phyloP scores from a whole-genome alignment of 2,888 invertebrate species.

The Diadromus collaris region DNA sequence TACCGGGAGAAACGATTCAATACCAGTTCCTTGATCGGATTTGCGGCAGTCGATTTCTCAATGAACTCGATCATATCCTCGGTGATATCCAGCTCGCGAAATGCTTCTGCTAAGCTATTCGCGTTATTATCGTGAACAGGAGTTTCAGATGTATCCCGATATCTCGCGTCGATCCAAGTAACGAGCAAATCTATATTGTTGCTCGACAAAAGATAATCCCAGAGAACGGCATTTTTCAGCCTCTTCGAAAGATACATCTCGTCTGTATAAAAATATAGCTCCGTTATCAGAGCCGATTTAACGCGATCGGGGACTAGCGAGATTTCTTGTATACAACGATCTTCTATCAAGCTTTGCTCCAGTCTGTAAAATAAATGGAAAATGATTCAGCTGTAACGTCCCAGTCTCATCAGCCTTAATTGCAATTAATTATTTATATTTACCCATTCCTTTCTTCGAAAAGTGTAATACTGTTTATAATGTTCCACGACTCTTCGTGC shows the following conservation, averaged over 20 bases:
- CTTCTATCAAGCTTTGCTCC: constrained; percentile 73
- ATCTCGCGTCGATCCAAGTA: constrained; percentile 84
- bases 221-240: constrained; percentile 79
- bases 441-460: constrained; percentile 71
- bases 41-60: constrained; percentile 80
- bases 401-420: background rate
- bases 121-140: constrained; percentile 72
- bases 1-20: constrained; percentile 82
- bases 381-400: constrained; percentile 1
- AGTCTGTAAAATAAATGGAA: constrained; percentile 58
- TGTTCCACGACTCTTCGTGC: constrained; percentile 78
- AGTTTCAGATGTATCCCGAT: constrained; percentile 27
- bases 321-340: constrained; percentile 75
- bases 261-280: constrained; percentile 77
- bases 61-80: constrained; percentile 83
- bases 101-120: constrained; percentile 80
- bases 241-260: constrained; percentile 73
- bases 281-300: constrained; percentile 72
- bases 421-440: constrained; percentile 37
- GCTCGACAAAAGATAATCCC: constrained; percentile 83
- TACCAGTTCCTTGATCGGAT: constrained; percentile 82
- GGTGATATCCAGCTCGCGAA: constrained; percentile 82
- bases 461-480: constrained; percentile 76
- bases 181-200: constrained; percentile 83
- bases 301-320: constrained; percentile 70